Base-by-base conservation (phyloP, 1,140 invertebrate species). In the Halictus rubicundus region DNA sequence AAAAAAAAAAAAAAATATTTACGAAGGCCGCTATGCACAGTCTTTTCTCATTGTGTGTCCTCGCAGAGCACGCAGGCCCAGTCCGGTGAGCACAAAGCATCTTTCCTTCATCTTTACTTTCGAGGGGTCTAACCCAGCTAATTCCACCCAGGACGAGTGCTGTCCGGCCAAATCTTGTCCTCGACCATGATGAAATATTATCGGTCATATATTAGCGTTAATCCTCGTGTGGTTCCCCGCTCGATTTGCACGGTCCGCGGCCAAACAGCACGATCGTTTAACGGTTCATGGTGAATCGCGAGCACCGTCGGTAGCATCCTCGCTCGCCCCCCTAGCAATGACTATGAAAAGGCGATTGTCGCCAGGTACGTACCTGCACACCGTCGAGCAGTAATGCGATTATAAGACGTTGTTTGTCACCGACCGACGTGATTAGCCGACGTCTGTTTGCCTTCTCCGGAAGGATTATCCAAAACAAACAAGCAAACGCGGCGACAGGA, bases 381-480 rank as follows among this genome's bases (percentile, higher is more conserved):
- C 7, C 12, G 0, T 1, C 10, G 12, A 23, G n/a, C 23, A 25
- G 42, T 61, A 77, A 69, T 69, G 42, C 42, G 74, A 77, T 69
- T 69, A 61, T 0, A 9, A 10, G 54, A n/a, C 16, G 32, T 63
- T n/a, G 32, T 78, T 78, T 42, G 46, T 16, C 57, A n/a, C 1
- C 14, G 21, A 10, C 3, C 52, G 2, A 3, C 66, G 12, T 63
- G 57, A 63, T 75, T 65, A 61, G 75, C 46, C 46, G 10, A 2
- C 1, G 21, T 32, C 68, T 78, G 68, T 71, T 71, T 54, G 32
- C 14, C 46, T 6, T 21, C 27, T 4, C 25, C 21, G 16, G 42
- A 10, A 9, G 68, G 68, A 71, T 78, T 54, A 63, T 71, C 46
- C 75, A 78, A 63, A 70, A 71, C 75, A 63, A 27, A 70, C 19